These are phyloP conservation scores for Bubo blakistoni DNA, from an alignment of 2,113 vertebrate species.

Conservation along the genomic window DNA sequence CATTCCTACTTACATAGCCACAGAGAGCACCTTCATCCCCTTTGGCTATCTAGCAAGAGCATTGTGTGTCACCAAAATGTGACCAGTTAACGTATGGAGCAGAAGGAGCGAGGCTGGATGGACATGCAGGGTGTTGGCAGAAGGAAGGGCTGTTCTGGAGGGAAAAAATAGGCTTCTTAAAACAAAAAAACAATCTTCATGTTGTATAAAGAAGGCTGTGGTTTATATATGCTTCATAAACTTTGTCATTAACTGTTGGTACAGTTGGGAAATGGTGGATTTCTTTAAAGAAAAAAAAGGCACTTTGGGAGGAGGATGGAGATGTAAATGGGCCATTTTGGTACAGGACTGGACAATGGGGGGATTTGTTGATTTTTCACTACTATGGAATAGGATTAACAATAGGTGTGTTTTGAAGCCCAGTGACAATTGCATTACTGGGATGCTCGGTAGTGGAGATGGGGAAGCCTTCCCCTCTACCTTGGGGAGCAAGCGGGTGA, in stretches of 20 bases:
- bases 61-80: neutral
- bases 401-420: neutral
- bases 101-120: neutral
- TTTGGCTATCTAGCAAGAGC: neutral
- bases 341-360: neutral
- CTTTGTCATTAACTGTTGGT: neutral
- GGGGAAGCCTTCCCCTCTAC: neutral
- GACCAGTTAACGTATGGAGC: fast-evolving
- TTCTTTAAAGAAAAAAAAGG: neutral
- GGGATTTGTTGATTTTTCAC: neutral
- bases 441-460: neutral
- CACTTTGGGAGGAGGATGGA: neutral
- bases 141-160: neutral
- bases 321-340: neutral
- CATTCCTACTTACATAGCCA: neutral
- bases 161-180: neutral
- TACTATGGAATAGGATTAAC: neutral
- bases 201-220: neutral
- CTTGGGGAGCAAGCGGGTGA: neutral
- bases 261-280: neutral
- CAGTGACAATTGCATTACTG: neutral
- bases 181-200: neutral
- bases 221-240: neutral
- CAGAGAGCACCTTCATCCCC: neutral
- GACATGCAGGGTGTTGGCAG: neutral